Conservation (phyloP, 2,888 invertebrate species). For the Nymphalis c-album region DNA sequence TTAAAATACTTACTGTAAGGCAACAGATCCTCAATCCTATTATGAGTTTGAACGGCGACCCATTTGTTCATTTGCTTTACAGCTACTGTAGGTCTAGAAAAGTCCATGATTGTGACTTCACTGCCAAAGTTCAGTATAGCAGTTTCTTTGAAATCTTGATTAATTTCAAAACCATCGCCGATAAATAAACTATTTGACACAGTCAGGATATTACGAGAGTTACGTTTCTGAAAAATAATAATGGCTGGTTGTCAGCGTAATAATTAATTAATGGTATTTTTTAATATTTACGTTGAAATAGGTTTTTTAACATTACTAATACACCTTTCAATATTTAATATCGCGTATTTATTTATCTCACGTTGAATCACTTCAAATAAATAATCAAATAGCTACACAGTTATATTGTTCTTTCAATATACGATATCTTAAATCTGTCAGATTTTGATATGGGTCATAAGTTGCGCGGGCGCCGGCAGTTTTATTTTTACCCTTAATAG, state of each 20-base stretch:
- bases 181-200: slow-evolving; percentile 67
- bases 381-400: too few relatives aligned
- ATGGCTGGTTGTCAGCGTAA: neutral
- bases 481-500: too few relatives aligned
- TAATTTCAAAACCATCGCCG: slow-evolving; percentile 56
- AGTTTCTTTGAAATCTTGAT: slow-evolving; percentile 53
- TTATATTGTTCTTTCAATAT: too few relatives aligned
- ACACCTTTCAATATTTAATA: too few relatives aligned
- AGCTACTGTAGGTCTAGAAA: slow-evolving; percentile 69
- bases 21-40: slow-evolving; percentile 83
- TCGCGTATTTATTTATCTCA: too few relatives aligned
- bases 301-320: too few relatives aligned
- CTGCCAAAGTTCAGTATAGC: slow-evolving; percentile 75
- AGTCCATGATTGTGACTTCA: slow-evolving; percentile 81
- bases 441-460: too few relatives aligned
- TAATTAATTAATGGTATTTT: too few relatives aligned
- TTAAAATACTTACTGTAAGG: slow-evolving; percentile 73
- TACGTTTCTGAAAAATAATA: slow-evolving; percentile 57
- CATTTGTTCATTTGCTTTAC: slow-evolving; percentile 85
- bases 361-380: too few relatives aligned
- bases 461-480: too few relatives aligned
- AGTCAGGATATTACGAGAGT: slow-evolving; percentile 59
- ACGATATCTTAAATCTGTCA: too few relatives aligned
- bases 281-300: too few relatives aligned
- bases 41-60: slow-evolving; percentile 85